These are phyloP conservation scores for Chloroceryle aenea DNA, from an alignment of 2,113 vertebrate species.

Conservation along the genomic window DNA sequence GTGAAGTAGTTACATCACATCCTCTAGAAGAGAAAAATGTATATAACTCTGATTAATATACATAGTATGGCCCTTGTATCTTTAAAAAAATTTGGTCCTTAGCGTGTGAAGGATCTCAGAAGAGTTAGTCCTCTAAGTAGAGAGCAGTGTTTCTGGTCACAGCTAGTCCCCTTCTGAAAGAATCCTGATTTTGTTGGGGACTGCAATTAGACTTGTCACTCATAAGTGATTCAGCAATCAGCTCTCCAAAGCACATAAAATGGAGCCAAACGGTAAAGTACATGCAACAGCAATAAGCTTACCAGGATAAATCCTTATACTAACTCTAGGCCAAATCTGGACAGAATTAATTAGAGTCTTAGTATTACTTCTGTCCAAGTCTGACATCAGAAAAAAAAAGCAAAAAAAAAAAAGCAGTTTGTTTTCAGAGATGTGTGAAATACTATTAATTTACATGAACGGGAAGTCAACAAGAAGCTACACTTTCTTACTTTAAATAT, in stretches of 20 bases:
- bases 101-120: background rate
- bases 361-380: background rate
- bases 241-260: background rate
- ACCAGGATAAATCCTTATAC: background rate
- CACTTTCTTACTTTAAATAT: background rate
- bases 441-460: background rate
- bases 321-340: background rate
- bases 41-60: background rate
- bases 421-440: background rate
- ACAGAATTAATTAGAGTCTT: background rate
- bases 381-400: background rate
- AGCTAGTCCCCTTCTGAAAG: background rate
- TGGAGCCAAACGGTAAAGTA: background rate
- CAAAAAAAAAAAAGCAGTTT: background rate
- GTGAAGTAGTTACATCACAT: background rate
- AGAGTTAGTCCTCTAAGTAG: background rate
- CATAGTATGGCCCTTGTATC: background rate
- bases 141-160: background rate
- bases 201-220: background rate
- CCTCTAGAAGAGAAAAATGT: background rate
- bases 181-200: background rate
- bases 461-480: background rate
- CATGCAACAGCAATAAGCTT: background rate
- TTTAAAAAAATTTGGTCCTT: background rate
- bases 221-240: background rate